Evolutionary conservation across 1,140 invertebrate species (phyloP).

Genomic region (Drosophila pandora): DNA sequence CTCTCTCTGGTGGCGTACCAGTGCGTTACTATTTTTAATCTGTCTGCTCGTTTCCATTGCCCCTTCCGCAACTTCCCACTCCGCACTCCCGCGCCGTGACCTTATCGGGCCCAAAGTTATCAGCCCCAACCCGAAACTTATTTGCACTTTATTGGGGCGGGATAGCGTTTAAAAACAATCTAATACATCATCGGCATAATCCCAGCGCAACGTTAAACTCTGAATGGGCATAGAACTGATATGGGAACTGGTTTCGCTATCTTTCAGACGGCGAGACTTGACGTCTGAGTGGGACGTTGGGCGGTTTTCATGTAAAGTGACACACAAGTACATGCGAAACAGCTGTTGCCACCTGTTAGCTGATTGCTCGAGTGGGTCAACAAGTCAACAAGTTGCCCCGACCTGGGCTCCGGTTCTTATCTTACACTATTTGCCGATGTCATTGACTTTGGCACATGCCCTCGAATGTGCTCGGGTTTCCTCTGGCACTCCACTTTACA

Average conservation of each 20-base stretch:
- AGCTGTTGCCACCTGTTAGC: slow-evolving; percentile 41
- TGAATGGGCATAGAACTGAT: slow-evolving; percentile 27
- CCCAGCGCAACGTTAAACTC: slow-evolving; percentile 5
- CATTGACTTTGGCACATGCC: slow-evolving; percentile 39
- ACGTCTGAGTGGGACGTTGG: slow-evolving; percentile 14
- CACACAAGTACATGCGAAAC: not conserved
- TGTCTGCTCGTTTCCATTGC: slow-evolving; percentile 19
- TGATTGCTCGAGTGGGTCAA: slow-evolving; percentile 42
- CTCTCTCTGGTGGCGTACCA: slow-evolving; percentile 1
- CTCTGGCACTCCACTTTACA: slow-evolving; percentile 12
- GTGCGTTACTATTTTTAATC: slow-evolving; percentile 36
- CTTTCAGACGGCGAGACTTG: slow-evolving; percentile 24
- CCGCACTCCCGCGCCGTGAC: not conserved
- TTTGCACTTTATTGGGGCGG: slow-evolving; percentile 10
- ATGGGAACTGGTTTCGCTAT: slow-evolving; percentile 23
- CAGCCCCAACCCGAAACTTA: slow-evolving; percentile 20
- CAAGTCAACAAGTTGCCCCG: slow-evolving; percentile 38
- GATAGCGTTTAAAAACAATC: not conserved
- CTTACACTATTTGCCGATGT: slow-evolving; percentile 40
- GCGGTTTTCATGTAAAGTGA: not conserved
- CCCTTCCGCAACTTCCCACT: not conserved
- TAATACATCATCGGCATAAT: slow-evolving; percentile 14
- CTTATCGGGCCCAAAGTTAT: slow-evolving; percentile 26
- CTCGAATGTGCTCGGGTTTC: not conserved
- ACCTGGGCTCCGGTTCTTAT: slow-evolving; percentile 22